Percentiles rank a stretch among this genome's conserved stretches.
phyloP scores from a whole-genome alignment of 2,797 vertebrate species.

The Morelia viridis region DNA sequence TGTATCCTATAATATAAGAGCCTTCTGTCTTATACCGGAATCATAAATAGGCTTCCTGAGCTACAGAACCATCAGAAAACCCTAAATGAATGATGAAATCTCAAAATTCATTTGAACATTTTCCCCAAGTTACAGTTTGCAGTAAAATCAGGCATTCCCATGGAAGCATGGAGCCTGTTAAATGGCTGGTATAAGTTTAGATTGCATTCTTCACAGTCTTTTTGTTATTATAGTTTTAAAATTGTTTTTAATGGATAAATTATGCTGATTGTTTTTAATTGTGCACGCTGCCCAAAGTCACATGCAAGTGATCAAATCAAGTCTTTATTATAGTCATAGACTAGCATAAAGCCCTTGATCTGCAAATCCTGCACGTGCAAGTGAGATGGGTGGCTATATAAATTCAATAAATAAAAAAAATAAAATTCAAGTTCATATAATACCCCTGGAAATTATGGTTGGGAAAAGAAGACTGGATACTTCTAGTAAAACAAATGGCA shows the following conservation, averaged over 20 bases:
- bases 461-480: slow-evolving; percentile 9
- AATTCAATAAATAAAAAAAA: too few species aligned
- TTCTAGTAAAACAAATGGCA: slow-evolving; percentile 32
- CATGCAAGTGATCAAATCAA: background rate
- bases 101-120: slow-evolving; percentile 20
- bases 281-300: background rate
- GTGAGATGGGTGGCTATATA: too few species aligned
- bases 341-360: too few species aligned
- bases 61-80: slow-evolving; percentile 1
- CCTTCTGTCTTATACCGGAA: background rate
- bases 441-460: slow-evolving; percentile 16
- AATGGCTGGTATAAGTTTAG: background rate
- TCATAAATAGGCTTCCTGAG: background rate
- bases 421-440: background rate
- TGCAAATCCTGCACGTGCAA: background rate
- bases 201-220: background rate
- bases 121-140: slow-evolving; percentile 18
- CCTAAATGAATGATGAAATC: background rate
- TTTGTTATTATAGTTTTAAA: background rate
- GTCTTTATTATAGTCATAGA: too few species aligned
- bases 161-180: background rate
- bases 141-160: slow-evolving; percentile 22
- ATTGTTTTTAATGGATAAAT: background rate
- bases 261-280: background rate
- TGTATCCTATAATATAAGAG: background rate